Conservation (phyloP, 1,140 invertebrate species). For the Adelges cooleyi region DNA sequence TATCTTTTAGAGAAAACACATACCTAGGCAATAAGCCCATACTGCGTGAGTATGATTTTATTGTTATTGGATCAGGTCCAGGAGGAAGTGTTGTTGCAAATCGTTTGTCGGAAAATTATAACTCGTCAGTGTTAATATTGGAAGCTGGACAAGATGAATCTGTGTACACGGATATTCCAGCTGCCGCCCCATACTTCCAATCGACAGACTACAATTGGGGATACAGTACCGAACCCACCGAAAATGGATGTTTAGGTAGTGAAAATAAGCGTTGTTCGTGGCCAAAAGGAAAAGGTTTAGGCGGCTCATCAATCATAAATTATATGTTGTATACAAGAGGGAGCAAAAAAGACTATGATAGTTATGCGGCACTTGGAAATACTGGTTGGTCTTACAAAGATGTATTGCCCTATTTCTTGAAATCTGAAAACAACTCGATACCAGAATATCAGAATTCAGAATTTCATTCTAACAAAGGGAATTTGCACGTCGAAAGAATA, state of each 20-base stretch:
- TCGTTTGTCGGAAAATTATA: slow-evolving; percentile 42
- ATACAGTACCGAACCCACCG: slow-evolving; percentile 52
- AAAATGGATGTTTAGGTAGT: slow-evolving; percentile 43
- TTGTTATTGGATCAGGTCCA: slow-evolving; percentile 44
- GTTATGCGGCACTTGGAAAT: slow-evolving; percentile 63
- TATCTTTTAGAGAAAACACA: slow-evolving; percentile 33
- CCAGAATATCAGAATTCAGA: slow-evolving; percentile 40
- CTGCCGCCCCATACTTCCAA: slow-evolving; percentile 46
- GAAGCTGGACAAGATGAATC: slow-evolving; percentile 57
- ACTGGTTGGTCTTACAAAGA: slow-evolving; percentile 75
- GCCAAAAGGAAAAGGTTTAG: slow-evolving; percentile 40
- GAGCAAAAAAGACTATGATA: slow-evolving; percentile 54
- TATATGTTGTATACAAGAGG: slow-evolving; percentile 71
- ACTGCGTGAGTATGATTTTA: slow-evolving; percentile 35
- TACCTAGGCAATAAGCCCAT: slow-evolving; percentile 33
- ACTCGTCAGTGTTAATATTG: slow-evolving; percentile 43
- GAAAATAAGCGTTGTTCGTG: slow-evolving; percentile 31
- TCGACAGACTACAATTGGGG: slow-evolving; percentile 53
- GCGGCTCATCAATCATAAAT: slow-evolving; percentile 65
- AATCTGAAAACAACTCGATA: slow-evolving; percentile 54
- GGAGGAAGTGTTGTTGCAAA: slow-evolving; percentile 48
- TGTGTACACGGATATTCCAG: slow-evolving; percentile 53
- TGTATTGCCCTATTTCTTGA: slow-evolving; percentile 69
- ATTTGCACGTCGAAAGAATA: slow-evolving; percentile 52
- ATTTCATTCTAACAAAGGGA: slow-evolving; percentile 54